Evolutionary conservation across 2,113 vertebrate genomes (phyloP).

Genomic region (Mohoua ochrocephala): DNA sequence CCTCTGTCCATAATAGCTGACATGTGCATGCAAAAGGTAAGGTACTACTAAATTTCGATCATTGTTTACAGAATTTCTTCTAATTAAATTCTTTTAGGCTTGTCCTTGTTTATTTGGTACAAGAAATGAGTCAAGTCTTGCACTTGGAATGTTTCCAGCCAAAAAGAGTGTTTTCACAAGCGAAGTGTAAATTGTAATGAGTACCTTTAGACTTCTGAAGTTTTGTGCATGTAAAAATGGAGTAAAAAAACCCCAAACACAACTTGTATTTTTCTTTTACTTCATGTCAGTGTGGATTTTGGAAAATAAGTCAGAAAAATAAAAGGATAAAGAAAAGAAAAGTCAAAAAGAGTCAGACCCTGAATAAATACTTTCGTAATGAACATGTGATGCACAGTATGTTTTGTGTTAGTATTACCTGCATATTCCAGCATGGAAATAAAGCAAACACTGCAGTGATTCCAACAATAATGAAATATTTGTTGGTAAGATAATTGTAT

Average conservation of each 20-base stretch:
- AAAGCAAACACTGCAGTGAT: background rate
- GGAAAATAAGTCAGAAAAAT: background rate
- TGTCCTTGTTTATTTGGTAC: background rate
- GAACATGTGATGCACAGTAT: background rate
- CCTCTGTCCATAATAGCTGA: conserved; percentile 96
- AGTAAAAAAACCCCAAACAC: background rate
- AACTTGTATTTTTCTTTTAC: background rate
- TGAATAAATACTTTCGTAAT: background rate
- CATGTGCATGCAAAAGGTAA: conserved; percentile 95
- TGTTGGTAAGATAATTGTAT: background rate
- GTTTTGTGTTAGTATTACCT: background rate
- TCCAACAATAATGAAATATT: background rate
- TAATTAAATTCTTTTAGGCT: background rate
- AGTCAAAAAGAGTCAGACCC: background rate
- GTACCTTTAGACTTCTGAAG: background rate
- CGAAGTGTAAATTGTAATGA: background rate
- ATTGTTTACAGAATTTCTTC: background rate
- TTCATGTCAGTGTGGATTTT: background rate
- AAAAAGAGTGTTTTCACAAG: background rate
- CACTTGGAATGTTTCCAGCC: background rate
- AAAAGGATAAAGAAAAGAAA: background rate
- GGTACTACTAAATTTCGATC: background rate
- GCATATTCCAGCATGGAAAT: background rate
- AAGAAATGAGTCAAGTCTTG: background rate
- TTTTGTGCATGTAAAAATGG: background rate